Percentiles rank a stretch among this genome's conserved stretches.
Evolutionary conservation across 92 coral and sea anemone species (phyloP).

Genomic region (Montipora capitata): DNA sequence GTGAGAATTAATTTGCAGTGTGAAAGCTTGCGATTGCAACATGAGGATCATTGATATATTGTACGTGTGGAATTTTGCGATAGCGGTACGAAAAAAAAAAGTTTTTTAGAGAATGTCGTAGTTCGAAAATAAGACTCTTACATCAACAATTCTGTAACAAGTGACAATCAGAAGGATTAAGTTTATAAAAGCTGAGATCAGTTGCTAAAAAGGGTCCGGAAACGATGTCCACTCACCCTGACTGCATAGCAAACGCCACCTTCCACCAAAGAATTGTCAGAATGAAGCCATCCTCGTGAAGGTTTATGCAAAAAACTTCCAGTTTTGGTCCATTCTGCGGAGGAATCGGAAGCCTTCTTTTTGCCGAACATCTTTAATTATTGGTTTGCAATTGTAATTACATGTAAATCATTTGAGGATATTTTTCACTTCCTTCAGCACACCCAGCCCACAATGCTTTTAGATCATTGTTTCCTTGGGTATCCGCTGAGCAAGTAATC

Average conservation of each 20-base stretch:
- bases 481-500: neutral
- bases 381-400: neutral
- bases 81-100: neutral
- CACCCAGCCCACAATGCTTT: conserved; percentile 7
- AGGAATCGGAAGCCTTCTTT: conserved; percentile 83
- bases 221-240: conserved; percentile 66
- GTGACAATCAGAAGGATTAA: neutral
- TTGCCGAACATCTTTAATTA: conserved; percentile 84
- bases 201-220: no score
- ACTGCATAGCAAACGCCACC: conserved; percentile 99
- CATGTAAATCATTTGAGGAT: neutral
- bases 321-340: conserved; percentile 95
- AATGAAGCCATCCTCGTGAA: conserved; percentile 95
- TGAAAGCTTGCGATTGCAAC: neutral
- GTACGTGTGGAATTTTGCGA: neutral
- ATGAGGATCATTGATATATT: neutral
- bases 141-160: neutral
- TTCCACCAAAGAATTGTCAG: conserved; percentile 91
- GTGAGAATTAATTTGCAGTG: neutral
- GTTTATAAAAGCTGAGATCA: neutral
- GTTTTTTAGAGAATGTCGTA: no score
- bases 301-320: conserved; percentile 98
- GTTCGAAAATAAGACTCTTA: neutral
- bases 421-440: neutral
- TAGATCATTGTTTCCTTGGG: neutral